These are phyloP conservation scores for Nycteola revayana DNA, from an alignment of 2,888 invertebrate species.

Conservation along the genomic window DNA sequence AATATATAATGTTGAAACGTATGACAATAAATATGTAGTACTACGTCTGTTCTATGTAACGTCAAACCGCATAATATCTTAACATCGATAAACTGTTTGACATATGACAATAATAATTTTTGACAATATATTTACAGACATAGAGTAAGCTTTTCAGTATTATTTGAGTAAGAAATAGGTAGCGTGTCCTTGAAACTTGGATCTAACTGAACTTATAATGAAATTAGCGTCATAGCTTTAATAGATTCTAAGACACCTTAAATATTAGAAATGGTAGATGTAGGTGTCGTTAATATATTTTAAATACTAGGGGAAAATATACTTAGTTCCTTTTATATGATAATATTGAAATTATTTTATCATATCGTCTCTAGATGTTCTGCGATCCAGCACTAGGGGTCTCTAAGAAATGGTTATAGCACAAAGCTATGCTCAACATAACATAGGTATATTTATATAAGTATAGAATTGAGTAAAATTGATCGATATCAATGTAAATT, in stretches of 20 bases:
- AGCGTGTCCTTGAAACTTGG: slow-evolving; percentile 14
- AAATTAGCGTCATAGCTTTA: slow-evolving; percentile 77
- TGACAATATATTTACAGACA: slow-evolving; percentile 43
- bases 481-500: slow-evolving; percentile 19
- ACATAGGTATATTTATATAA: slow-evolving; percentile 31
- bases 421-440: slow-evolving; percentile 60
- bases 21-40: slow-evolving; percentile 8
- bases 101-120: slow-evolving; percentile 40
- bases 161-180: slow-evolving; percentile 15
- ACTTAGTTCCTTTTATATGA: slow-evolving; percentile 23
- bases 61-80: neutral
- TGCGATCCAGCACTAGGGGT: slow-evolving; percentile 13
- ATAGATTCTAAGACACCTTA: slow-evolving; percentile 56
- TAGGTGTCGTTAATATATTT: slow-evolving; percentile 36
- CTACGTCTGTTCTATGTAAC: slow-evolving; percentile 1
- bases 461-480: slow-evolving; percentile 19
- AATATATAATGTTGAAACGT: slow-evolving; percentile 2
- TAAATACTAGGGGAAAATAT: slow-evolving; percentile 24
- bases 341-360: slow-evolving; percentile 17
- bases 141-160: slow-evolving; percentile 32
- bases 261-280: slow-evolving; percentile 29
- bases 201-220: slow-evolving; percentile 27
- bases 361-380: slow-evolving; percentile 18
- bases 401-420: slow-evolving; percentile 35
- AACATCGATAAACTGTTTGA: slow-evolving; percentile 6